Conservation (phyloP, 2,888 invertebrate genomes). For the Vanessa cardui region DNA sequence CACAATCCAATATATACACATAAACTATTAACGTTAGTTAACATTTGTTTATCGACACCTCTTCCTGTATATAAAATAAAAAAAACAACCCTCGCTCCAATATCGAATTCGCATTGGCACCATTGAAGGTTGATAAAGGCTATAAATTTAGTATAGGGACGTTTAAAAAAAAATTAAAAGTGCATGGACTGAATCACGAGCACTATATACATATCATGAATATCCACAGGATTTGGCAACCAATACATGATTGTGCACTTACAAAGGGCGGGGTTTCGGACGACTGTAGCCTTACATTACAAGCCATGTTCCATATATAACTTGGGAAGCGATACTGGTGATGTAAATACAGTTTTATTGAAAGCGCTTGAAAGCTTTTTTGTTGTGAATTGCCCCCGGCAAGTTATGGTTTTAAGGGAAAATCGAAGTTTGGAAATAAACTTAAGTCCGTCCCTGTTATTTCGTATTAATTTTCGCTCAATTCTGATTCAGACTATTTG, state of each 20-base stretch:
- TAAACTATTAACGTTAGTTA: not conserved
- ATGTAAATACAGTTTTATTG: slow-evolving; percentile 36
- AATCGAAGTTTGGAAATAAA: not conserved
- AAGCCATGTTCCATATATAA: slow-evolving; percentile 32
- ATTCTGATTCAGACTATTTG: too few relatives aligned
- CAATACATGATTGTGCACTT: slow-evolving; percentile 80
- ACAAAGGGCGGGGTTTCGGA: slow-evolving; percentile 48
- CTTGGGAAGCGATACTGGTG: slow-evolving; percentile 17
- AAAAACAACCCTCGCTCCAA: slow-evolving; percentile 33
- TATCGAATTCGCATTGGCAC: slow-evolving; percentile 41
- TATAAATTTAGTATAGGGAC: slow-evolving; percentile 63
- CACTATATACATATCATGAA: slow-evolving; percentile 48
- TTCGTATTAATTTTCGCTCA: too few relatives aligned
- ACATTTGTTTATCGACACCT: slow-evolving; percentile 28
- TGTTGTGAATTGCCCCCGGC: slow-evolving; percentile 28
- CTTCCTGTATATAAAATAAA: slow-evolving; percentile 32
- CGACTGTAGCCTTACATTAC: slow-evolving; percentile 39
- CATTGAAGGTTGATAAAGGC: slow-evolving; percentile 64
- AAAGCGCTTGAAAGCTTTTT: slow-evolving; percentile 38
- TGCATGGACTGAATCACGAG: slow-evolving; percentile 70
- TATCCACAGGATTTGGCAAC: slow-evolving; percentile 77
- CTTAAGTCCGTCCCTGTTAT: too few relatives aligned
- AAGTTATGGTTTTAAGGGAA: slow-evolving; percentile 26
- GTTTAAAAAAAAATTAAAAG: slow-evolving; percentile 73
- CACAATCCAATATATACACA: slow-evolving; percentile 10